Evolutionary conservation across 2,888 invertebrate genomes (phyloP).

Genomic region (Apoda limacodes): DNA sequence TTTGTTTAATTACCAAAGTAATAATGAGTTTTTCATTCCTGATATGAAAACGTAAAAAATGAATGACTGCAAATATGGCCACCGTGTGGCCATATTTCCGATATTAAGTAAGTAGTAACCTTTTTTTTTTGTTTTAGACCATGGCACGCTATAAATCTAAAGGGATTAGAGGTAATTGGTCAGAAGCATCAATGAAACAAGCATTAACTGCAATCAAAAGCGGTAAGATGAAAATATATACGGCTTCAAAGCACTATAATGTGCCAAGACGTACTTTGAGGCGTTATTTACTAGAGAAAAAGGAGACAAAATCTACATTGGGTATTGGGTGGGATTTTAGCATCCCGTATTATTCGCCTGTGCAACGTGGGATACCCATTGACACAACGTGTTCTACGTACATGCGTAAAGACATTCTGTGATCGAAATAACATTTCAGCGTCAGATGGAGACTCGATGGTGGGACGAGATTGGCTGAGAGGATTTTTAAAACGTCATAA

Average conservation of each 20-base stretch:
- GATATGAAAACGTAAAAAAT: slow-evolving; percentile 13
- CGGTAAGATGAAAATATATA: slow-evolving; percentile 9
- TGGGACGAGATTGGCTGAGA: slow-evolving; percentile 16
- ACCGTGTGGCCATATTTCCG: slow-evolving; percentile 14
- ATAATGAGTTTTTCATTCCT: slow-evolving; percentile 13
- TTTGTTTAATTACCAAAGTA: slow-evolving; percentile 15
- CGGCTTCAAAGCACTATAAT: slow-evolving; percentile 7
- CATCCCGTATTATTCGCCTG: slow-evolving; percentile 8
- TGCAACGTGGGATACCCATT: slow-evolving; percentile 9
- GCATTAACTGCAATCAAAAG: slow-evolving; percentile 12
- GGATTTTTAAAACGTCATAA: slow-evolving; percentile 14
- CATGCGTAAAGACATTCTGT: slow-evolving; percentile 12
- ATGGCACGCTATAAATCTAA: slow-evolving; percentile 14
- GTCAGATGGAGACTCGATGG: slow-evolving; percentile 6
- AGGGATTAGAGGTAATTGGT: slow-evolving; percentile 15
- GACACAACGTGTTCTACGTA: slow-evolving; percentile 8
- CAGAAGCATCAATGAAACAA: slow-evolving; percentile 7
- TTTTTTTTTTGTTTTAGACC: slow-evolving; percentile 13
- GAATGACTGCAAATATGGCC: slow-evolving; percentile 14
- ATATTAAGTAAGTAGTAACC: slow-evolving; percentile 6
- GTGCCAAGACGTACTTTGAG: slow-evolving; percentile 10
- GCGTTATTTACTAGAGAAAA: slow-evolving; percentile 13
- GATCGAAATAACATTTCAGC: slow-evolving; percentile 10
- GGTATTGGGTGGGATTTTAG: slow-evolving; percentile 11
- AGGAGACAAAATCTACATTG: slow-evolving; percentile 8